phyloP scores from a whole-genome alignment of 1,140 invertebrate species.

The Pseudomyrmex cubaensis region DNA sequence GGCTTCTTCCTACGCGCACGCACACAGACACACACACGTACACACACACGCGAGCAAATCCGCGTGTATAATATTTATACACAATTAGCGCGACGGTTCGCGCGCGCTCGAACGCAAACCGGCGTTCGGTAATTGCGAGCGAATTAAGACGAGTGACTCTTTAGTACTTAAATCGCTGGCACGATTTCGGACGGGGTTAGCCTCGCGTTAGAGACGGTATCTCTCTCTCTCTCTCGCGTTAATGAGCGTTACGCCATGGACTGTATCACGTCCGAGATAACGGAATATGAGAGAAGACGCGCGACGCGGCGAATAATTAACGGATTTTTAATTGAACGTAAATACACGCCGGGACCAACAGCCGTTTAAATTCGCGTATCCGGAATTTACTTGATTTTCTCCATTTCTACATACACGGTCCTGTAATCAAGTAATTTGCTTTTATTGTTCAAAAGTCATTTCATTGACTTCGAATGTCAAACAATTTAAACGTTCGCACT shows the following conservation, averaged over 20 bases:
- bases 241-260: slow-evolving; percentile 5
- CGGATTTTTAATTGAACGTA: slow-evolving; percentile 19
- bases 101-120: not conserved
- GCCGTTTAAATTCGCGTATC: too few species aligned
- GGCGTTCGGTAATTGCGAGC: not conserved
- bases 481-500: too few species aligned
- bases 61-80: slow-evolving; percentile 33
- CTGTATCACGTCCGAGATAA: slow-evolving; percentile 11
- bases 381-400: too few species aligned
- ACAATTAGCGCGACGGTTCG: slow-evolving; percentile 60
- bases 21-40: slow-evolving; percentile 6
- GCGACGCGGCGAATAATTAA: slow-evolving; percentile 26
- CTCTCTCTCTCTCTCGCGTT: not conserved
- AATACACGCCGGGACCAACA: not conserved
- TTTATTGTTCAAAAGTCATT: too few species aligned
- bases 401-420: too few species aligned
- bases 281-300: slow-evolving; percentile 7
- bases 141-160: slow-evolving; percentile 16
- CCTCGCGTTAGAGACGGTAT: not conserved
- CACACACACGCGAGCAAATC: not conserved
- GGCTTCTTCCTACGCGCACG: slow-evolving; percentile 32
- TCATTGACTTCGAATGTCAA: too few species aligned
- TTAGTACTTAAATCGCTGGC: not conserved
- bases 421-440: too few species aligned
- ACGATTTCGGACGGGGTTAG: slow-evolving; percentile 4